Base-by-base conservation (phyloP, 1,140 invertebrate genomes). In the Drosophila sturtevanti region DNA sequence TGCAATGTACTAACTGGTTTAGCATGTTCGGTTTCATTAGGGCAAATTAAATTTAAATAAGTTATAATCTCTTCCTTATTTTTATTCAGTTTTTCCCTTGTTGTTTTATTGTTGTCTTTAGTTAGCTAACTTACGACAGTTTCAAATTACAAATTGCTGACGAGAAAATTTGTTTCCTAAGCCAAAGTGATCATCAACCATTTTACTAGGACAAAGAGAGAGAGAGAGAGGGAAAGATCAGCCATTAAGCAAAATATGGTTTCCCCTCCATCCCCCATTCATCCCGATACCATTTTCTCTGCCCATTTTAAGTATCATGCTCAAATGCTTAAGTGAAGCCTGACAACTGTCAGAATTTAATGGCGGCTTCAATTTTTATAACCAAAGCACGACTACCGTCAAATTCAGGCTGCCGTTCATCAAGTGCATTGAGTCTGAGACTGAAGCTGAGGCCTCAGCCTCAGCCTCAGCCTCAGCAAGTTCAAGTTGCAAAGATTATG, bases 301-400 rank as follows among this genome's bases (percentile, higher is more conserved):
- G 9, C 16, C 41, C 41, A 48, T 48, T 48, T 48, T 48, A 62
- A 59, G 48, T 58, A 52, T 76, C 66, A 77, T 82, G 68, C 81
- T 77, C 84, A 80, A 76, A 63, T 65, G 58, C 60, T 58, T 27
- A 37, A 44, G 37, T 37, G 35, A 52, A 77, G 80, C 78, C 82
- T 87, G 84, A 89, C 84, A 89, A 89, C 84, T 89, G 84, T 89
- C 84, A 89, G 84, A 89, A 89, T 85, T 89, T 89, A 89, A 89
- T 89, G 84, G 84, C 84, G 84, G 80, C 84, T 89, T 89, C 84
- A 87, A 89, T 89, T 89, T 87, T 89, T 89, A 89, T 84, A 89
- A 89, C 84, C 85, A 72, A 89, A 84, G 85, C 84, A 89, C 84
- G 84, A 89, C 84, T 89, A 89, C 84, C 84, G 84, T 82, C 84